Evolutionary conservation across 2,797 vertebrate species (phyloP), one percentile per base, ranked within the genome.

Genomic region (Pagetopsis macropterus): DNA sequence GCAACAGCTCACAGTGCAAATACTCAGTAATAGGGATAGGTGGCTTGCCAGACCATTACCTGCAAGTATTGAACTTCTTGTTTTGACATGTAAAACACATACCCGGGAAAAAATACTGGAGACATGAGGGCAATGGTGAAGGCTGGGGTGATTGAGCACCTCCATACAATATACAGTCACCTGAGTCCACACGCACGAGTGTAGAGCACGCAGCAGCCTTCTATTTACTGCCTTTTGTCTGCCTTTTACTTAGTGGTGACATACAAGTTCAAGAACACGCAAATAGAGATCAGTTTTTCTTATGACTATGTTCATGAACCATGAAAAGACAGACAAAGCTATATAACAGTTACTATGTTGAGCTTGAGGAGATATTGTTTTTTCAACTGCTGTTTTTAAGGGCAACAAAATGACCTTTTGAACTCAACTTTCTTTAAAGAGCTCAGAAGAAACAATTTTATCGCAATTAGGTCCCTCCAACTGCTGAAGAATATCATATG

Each of bases 71-170:
- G 72, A 55, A 72, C 59, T 73, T 89, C 89, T 87, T 93, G 90
- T 92, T 91, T 90, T 91, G 86, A 92, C 91, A 90, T 2, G 90
- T 72, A 90, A 60, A 62, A 82, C 61, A 66, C 84, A 70, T 55
- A 71, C 52, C 51, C 57, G 17, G 57, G 61, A 72, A 82, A 82
- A 72, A 84, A 66, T 60, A 76, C 43, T 45, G 23, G 46, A 80
- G 72, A 50, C 55, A 80, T 73, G 62, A 81, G 60, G 74, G 74
- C 44, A 55, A 48, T 52, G 21, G 21, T 64, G 76, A 78, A 64
- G 64, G 69, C 59, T 66, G 68, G 45, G 58, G 57, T 88, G 84
- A 85, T 76, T 76, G 70, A 88, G 65, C 60, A 64, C 80, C 60
- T 83, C 69, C 17, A 68, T 27, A 55, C 56, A 76, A 52, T 65